Percentiles rank a stretch among this genome's conserved stretches.
Evolutionary conservation across 2,888 invertebrate species (phyloP).

Genomic region (Drosophila merina): DNA sequence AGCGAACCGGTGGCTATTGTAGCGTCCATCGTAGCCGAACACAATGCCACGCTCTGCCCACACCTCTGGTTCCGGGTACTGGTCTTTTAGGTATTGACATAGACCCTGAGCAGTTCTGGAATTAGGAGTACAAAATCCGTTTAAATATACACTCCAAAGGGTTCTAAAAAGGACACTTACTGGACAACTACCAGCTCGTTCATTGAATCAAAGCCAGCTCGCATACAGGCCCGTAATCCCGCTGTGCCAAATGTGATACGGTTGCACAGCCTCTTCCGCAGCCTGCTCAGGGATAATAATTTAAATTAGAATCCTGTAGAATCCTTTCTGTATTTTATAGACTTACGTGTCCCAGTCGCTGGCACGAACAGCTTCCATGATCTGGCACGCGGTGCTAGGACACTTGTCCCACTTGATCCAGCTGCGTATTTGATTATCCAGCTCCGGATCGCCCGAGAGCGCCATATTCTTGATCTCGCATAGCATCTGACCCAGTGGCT

Average conservation of each 20-base stretch:
- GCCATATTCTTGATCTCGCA: constrained; percentile 50
- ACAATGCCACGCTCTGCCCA: constrained; percentile 89
- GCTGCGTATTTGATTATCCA: constrained; percentile 88
- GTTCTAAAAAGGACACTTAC: constrained; percentile 41
- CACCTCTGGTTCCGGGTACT: constrained; percentile 84
- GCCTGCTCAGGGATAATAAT: constrained; percentile 28
- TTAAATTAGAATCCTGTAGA: no score
- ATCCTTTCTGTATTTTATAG: background rate
- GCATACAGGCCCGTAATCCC: constrained; percentile 96
- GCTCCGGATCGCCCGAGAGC: constrained; percentile 78
- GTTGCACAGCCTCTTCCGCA: constrained; percentile 87
- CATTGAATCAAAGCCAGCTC: constrained; percentile 95
- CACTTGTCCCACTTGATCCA: constrained; percentile 92
- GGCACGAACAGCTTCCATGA: constrained; percentile 86
- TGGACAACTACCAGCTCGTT: constrained; percentile 98
- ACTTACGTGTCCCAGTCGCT: constrained; percentile 84
- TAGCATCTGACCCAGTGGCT: constrained; percentile 42
- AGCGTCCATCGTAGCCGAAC: constrained; percentile 95
- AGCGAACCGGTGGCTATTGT: constrained; percentile 93
- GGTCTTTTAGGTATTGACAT: constrained; percentile 88
- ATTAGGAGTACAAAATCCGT: background rate
- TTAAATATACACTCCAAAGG: background rate
- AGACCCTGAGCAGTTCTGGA: constrained; percentile 93
- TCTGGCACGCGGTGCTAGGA: constrained; percentile 87
- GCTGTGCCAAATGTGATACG: constrained; percentile 96